These are phyloP conservation scores for Megalopta genalis DNA, from an alignment of 1,140 invertebrate genomes.

Conservation along the genomic window DNA sequence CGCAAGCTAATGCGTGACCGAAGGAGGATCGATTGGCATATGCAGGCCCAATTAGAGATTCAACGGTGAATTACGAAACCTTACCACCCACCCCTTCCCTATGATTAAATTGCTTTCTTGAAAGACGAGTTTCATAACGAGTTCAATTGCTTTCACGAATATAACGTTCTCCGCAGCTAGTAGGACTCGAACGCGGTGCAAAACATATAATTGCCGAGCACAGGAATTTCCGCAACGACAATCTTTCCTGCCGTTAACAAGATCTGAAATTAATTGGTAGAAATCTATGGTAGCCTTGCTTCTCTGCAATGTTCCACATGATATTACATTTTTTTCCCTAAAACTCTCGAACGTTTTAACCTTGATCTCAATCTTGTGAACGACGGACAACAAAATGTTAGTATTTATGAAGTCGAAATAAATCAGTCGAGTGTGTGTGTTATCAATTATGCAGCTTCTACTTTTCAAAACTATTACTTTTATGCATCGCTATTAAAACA, in stretches of 20 bases:
- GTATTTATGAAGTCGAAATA: too few species aligned
- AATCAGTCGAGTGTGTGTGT: too few species aligned
- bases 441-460: neutral
- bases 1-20: conserved; percentile 27
- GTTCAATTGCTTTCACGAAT: conserved; percentile 58
- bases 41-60: conserved; percentile 53
- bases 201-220: conserved; percentile 36
- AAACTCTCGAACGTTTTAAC: neutral
- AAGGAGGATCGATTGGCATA: conserved; percentile 56
- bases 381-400: too few species aligned
- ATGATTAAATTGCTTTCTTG: conserved; percentile 45
- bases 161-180: conserved; percentile 38
- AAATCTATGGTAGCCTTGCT: neutral
- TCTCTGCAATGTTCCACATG: neutral
- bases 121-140: conserved; percentile 56
- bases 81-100: neutral
- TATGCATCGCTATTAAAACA: neutral
- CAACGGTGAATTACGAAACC: conserved; percentile 49
- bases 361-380: too few species aligned
- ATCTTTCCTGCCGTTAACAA: neutral
- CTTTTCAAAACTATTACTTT: neutral
- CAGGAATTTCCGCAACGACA: conserved; percentile 28
- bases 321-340: neutral
- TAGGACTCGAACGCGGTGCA: neutral
- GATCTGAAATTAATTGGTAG: conserved; percentile 15